These are phyloP conservation scores for Syngnathus rostellatus DNA, from an alignment of 2,797 vertebrate genomes.

Conservation along the genomic window DNA sequence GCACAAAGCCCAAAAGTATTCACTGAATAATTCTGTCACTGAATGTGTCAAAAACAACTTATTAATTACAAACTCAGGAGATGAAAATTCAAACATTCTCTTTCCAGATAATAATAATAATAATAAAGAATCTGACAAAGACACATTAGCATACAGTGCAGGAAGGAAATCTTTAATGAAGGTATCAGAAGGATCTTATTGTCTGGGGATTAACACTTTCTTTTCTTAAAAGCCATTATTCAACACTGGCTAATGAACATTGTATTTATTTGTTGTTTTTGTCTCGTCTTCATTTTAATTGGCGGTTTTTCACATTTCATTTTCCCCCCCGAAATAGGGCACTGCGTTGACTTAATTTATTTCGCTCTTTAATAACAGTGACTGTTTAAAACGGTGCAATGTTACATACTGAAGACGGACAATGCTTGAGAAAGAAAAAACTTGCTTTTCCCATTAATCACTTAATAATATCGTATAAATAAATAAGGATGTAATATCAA, in stretches of 20 bases:
- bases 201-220: conserved; percentile 71
- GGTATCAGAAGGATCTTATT: conserved; percentile 74
- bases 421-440: background rate
- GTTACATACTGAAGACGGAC: background rate
- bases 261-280: conserved; percentile 76
- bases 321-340: conserved; percentile 62
- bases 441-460: background rate
- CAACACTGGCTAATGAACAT: conserved; percentile 73
- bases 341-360: conserved; percentile 65
- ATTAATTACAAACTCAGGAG: conserved; percentile 31
- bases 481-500: background rate
- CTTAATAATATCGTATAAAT: background rate
- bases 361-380: conserved; percentile 60
- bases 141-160: conserved; percentile 68
- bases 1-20: background rate
- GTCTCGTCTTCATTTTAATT: conserved; percentile 73
- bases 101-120: conserved; percentile 67
- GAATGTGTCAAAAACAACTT: conserved; percentile 12
- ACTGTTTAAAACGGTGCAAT: conserved; percentile 40
- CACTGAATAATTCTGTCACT: conserved; percentile 3
- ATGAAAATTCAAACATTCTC: conserved; percentile 58
- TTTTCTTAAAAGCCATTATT: conserved; percentile 75
- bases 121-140: conserved; percentile 53
- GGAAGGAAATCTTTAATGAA: conserved; percentile 72
- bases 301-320: conserved; percentile 67